These are phyloP conservation scores for Scomber japonicus DNA, from an alignment of 2,113 vertebrate genomes.

Conservation along the genomic window DNA sequence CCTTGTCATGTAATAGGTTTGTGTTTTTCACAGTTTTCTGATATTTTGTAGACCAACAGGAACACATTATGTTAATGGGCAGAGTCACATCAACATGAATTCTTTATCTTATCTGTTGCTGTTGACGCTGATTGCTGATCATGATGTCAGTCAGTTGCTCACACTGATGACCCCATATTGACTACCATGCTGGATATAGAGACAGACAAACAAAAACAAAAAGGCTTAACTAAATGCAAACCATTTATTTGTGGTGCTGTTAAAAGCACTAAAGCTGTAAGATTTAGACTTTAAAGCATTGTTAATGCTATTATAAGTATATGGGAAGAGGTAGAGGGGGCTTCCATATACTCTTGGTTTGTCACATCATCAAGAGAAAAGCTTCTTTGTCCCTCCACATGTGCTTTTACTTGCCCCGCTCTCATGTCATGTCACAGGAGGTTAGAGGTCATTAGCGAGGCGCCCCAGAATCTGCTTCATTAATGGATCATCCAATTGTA, in stretches of 20 bases:
- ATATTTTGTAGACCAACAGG: background rate
- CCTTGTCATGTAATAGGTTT: no score
- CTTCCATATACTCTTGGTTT: slow-evolving; percentile 18
- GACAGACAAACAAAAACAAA: slow-evolving; percentile 55
- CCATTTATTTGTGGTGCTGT: slow-evolving; percentile 43
- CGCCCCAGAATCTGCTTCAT: slow-evolving; percentile 56
- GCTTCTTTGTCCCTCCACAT: slow-evolving; percentile 55
- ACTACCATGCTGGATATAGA: slow-evolving; percentile 28
- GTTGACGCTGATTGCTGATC: background rate
- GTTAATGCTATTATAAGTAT: slow-evolving; percentile 59
- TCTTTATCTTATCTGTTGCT: background rate
- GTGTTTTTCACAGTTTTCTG: background rate
- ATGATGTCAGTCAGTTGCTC: slow-evolving; percentile 8
- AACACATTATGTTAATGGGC: background rate
- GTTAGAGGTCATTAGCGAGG: slow-evolving; percentile 40
- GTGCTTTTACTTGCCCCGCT: slow-evolving; percentile 52
- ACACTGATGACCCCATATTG: slow-evolving; percentile 52
- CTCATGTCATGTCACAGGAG: slow-evolving; percentile 31
- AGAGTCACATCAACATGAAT: background rate
- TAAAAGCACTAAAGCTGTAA: slow-evolving; percentile 62
- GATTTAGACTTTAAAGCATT: slow-evolving; percentile 61
- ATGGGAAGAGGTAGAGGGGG: slow-evolving; percentile 28
- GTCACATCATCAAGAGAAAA: slow-evolving; percentile 58
- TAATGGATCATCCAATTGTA: slow-evolving; percentile 65
- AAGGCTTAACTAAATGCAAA: slow-evolving; percentile 62